Base-by-base conservation (phyloP, 2,113 vertebrate species). In the Lophius piscatorius region DNA sequence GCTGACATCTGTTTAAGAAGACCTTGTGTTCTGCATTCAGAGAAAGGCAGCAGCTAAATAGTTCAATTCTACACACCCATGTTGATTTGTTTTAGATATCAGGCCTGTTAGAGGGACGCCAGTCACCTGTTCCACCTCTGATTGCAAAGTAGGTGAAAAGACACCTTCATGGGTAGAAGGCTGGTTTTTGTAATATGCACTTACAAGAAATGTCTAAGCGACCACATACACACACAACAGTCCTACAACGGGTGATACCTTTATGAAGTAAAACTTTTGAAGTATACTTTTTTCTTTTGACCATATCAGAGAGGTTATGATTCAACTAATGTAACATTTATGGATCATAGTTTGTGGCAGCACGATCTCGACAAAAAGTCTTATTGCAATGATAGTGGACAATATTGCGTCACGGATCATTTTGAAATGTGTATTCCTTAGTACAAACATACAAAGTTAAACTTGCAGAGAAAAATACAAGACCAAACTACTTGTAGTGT, bases 41-140 rank as follows among this genome's bases (percentile, higher is more conserved):
- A 50, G 67, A 52, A 39, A 59, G 46, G 45, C 54, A 55, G 58
- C 36, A 56, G 52, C 36, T 42, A 49, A 64, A 61, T 47, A 67
- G 74, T 41, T 72, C 44, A 74, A n/a, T 23, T 29, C 24, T 40
- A 79, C 74, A 74, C 70, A 41, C 76, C 81, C 61, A 74, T 55
- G 63, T 62, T 74, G 21, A 76, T 80, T 81, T 81, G 59, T 66
- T 72, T 62, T 41, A 74, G 83, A 71, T 84, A 87, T 39, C 28
- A 35, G 33, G 14, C 16, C 39, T 40, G 31, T 71, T 72, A 44
- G 36, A 55, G 58, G 28, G 52, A 51, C 38, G 13, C 23, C 40
- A 46, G 41, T 78, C 59, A 81, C 62, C 73, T 83, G 64, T 61
- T 83, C 34, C 29, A 20, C 48, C 36, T 65, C 40, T 54, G 61